These are phyloP conservation scores for Acrocephalus kingi DNA, from an alignment of 2,113 vertebrate species.

Conservation along the genomic window DNA sequence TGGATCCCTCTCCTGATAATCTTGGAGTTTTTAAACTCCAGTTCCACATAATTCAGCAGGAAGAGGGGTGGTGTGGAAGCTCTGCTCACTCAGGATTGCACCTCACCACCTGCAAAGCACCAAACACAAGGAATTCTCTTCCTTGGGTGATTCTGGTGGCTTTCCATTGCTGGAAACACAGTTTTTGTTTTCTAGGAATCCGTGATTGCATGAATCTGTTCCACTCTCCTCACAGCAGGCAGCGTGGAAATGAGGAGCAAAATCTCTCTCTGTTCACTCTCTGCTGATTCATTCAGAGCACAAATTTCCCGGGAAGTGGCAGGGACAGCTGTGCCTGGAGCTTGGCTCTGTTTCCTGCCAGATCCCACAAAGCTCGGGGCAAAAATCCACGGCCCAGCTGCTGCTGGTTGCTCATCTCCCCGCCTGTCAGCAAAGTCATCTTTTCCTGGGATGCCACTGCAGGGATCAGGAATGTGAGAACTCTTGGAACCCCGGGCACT, in stretches of 20 bases:
- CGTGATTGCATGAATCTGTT: neutral
- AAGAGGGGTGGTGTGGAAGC: neutral
- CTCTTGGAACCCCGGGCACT: neutral
- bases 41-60: neutral
- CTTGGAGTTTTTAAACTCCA: neutral
- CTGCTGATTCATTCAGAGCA: neutral
- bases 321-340: neutral
- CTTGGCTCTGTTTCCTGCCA: neutral
- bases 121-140: neutral
- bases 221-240: neutral
- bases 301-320: neutral
- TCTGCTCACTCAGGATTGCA: neutral
- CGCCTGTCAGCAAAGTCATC: neutral
- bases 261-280: neutral
- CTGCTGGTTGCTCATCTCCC: neutral
- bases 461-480: neutral
- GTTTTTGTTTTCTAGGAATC: neutral
- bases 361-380: neutral
- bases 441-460: rapidly evolving
- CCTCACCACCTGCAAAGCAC: neutral
- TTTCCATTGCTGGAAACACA: neutral
- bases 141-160: neutral
- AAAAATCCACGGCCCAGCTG: neutral
- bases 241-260: neutral
- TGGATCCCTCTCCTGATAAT: neutral